Evolutionary conservation across 2,797 vertebrate species (phyloP), one percentile per base, ranked within the genome.

Genomic region (Tympanoctomys barrerae): DNA sequence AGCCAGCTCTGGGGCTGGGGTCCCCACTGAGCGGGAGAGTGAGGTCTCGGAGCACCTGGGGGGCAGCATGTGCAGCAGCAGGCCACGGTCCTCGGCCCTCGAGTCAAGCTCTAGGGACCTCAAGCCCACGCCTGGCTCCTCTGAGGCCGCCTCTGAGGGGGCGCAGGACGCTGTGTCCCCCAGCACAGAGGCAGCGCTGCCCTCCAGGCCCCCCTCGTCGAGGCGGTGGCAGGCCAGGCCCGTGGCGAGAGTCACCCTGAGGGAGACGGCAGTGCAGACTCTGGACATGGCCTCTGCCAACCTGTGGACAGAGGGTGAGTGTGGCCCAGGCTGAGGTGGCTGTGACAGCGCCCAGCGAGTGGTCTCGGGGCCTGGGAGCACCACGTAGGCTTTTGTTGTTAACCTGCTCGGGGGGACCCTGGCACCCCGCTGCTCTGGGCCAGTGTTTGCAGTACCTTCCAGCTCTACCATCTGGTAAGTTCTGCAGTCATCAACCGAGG

Each of bases 211-310:
- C 0, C 46, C 1, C 0, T 0, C 0, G 0, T 0, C 10, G 4
- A 0, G 13, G 75, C 75, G 3, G 2, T 83, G 18, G 4, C 16
- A 0, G 81, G 36, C 0, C 1, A 1, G 6, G 4, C 39, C 0
- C 3, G 11, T 10, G 0, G 83, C 2, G 0, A 96, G 6, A n/a
- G 96, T 89, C 0, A 8, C 31, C 0, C 89, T 98, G 26, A 99
- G 95, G 94, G 99, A 99, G 0, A 97, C 94, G 0, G 99, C 98
- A 0, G 99, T 98, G 9, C 99, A 99, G 98, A 99, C 99, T 0
- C 97, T 96, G 5, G 95, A 98, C 22, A 96, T 98, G 1, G 97
- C 92, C 0, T 97, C 97, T 7, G 8, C 96, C 54, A 97, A 82
- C 79, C 92, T 86, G 42, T 98, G 98, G 98, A 22, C 98, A 24